Percentiles rank a stretch among this genome's conserved stretches.
phyloP scores from a whole-genome alignment of 1,140 invertebrate genomes.

The Trichomalopsis sarcophagae region DNA sequence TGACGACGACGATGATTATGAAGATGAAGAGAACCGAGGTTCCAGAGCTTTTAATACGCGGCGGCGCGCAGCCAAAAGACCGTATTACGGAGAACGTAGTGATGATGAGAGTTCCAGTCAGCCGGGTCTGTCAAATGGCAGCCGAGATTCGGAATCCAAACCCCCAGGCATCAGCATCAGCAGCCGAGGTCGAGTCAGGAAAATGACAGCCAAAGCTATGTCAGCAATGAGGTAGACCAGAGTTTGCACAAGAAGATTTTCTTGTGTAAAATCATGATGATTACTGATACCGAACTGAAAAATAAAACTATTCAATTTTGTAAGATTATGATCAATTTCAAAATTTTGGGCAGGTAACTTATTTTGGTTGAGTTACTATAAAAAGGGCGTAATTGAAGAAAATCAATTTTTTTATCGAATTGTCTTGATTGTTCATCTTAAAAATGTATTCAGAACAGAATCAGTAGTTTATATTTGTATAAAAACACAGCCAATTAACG shows the following conservation, averaged over 20 bases:
- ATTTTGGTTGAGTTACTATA: no score
- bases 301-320: background rate
- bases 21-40: conserved; percentile 77
- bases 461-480: background rate
- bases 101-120: conserved; percentile 56
- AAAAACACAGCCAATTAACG: background rate
- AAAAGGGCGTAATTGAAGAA: no score
- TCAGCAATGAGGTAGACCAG: conserved; percentile 36
- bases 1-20: conserved; percentile 23
- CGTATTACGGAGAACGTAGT: conserved; percentile 64
- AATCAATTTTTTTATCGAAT: background rate
- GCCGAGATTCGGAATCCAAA: background rate
- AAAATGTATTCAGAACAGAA: background rate
- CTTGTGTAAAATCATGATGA: background rate
- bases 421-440: background rate
- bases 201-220: conserved; percentile 79
- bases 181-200: conserved; percentile 88
- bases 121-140: conserved; percentile 44
- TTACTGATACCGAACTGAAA: background rate
- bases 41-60: conserved; percentile 59
- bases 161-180: conserved; percentile 80
- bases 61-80: conserved; percentile 64
- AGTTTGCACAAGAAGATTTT: conserved; percentile 11
- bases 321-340: background rate
- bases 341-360: background rate